phyloP scores from a whole-genome alignment of 2,113 vertebrate species.

The Passer domesticus region DNA sequence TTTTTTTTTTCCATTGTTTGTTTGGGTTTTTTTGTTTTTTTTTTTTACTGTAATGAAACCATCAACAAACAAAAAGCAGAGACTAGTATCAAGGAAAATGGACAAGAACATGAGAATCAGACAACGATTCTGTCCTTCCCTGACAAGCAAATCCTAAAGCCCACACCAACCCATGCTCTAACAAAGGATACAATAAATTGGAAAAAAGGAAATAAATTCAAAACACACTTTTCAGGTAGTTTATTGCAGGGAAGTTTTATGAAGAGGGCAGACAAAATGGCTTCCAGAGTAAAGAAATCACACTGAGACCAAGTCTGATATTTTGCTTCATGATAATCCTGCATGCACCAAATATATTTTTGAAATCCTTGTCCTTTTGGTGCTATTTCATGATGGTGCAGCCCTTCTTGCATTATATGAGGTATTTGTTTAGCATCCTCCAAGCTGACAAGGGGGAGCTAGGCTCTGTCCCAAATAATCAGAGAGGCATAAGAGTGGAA shows the following conservation, averaged over 20 bases:
- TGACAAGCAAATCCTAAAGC: neutral
- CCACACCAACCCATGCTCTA: rapidly evolving
- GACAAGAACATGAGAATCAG: neutral
- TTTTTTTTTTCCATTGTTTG: too few species aligned
- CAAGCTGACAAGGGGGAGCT: rapidly evolving
- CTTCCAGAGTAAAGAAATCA: neutral
- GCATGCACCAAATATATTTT: neutral
- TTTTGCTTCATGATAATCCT: rapidly evolving
- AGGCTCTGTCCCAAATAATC: neutral
- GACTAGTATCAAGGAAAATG: neutral
- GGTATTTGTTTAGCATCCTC: neutral
- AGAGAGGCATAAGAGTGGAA: neutral
- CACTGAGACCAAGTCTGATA: rapidly evolving
- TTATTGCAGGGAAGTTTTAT: neutral
- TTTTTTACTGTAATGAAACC: neutral
- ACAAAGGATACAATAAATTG: neutral
- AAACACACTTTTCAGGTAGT: neutral
- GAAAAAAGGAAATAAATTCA: neutral
- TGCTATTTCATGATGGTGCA: rapidly evolving
- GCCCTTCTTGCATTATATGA: rapidly evolving
- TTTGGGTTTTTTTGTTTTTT: too few species aligned
- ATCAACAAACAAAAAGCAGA: neutral
- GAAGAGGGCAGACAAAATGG: neutral
- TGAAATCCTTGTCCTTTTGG: neutral
- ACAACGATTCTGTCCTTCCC: neutral